Evolutionary conservation across 2,797 vertebrate species (phyloP), one percentile per base, ranked within the genome.

Genomic region (Artibeus lituratus): DNA sequence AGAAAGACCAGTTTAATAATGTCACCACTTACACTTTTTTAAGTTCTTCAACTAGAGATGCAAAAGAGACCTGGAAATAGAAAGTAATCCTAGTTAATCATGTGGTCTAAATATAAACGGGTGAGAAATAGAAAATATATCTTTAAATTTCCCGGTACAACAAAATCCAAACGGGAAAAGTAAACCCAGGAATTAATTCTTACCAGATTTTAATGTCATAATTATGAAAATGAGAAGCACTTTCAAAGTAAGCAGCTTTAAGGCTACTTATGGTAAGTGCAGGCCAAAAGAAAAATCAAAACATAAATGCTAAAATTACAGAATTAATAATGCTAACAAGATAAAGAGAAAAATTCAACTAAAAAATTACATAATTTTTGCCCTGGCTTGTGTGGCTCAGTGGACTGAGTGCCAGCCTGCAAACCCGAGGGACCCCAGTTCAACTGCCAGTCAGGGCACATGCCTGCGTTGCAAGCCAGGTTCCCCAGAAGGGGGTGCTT

Each of bases 1-100:
- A 82, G 51, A 95, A 94, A 94, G 9, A 55, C 5, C 39, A 74
- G n/a, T 67, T 92, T 84, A 93, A 5, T 16, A 93, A 55, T 87
- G 93, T 59, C 39, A 24, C 55, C 81, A 98, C 99, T 99, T 99
- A 99, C 99, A 98, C 99, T 98, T 97, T 99, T 97, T 99, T 99
- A 57, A 99, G 98, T 91, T 99, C 99, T 97, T 99, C 99, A 95
- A 99, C 98, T 95, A 98, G 82, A 4, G 98, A 98, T 2, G 99
- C 98, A 93, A 99, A 99, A 59, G 99, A 98, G 95, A 98, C 98
- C 99, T 99, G 78, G 73, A 96, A 91, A 95, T 2, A 91, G 67
- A 51, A 83, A 15, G 69, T 49, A n/a, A 96, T 3, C 87, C 44
- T 84, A 95, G 44, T 96, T 96, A 96, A 82, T 95, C 85, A 81